phyloP scores from a whole-genome alignment of 2,888 invertebrate genomes.

The Eucera pruinosa region DNA sequence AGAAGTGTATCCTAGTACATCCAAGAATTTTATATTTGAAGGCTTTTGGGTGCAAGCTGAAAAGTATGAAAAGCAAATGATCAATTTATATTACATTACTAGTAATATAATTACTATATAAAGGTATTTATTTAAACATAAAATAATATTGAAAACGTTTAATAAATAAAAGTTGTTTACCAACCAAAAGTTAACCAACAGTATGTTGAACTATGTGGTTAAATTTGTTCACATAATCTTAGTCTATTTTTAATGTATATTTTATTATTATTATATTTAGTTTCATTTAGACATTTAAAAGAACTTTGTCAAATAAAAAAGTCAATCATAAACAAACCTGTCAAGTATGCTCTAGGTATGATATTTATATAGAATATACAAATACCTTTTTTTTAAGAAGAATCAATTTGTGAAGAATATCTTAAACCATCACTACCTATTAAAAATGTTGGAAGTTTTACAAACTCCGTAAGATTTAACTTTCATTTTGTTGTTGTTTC shows the following conservation, averaged over 20 bases:
- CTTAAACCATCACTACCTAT: conserved; percentile 87
- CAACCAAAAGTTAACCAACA: too few relatives aligned
- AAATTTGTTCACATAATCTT: neutral
- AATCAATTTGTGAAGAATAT: conserved; percentile 86
- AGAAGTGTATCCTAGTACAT: conserved; percentile 1
- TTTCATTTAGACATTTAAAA: neutral
- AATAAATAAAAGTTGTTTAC: too few relatives aligned
- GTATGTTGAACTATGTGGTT: too few relatives aligned
- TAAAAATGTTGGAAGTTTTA: conserved; percentile 86
- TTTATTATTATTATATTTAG: too few relatives aligned
- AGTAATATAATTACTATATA: neutral
- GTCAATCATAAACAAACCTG: neutral
- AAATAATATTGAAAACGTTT: too few relatives aligned
- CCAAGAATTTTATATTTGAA: conserved; percentile 7
- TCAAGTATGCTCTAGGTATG: neutral
- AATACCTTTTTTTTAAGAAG: conserved; percentile 84
- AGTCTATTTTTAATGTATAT: too few relatives aligned
- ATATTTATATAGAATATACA: conserved; percentile 6
- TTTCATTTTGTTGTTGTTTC: conserved; percentile 86
- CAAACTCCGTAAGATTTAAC: conserved; percentile 84
- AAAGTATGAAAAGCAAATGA: conserved; percentile 8
- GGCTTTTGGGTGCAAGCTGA: conserved; percentile 5
- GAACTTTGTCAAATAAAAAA: neutral
- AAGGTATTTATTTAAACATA: neutral
- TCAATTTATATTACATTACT: neutral